These are phyloP conservation scores for Pachyseris speciosa DNA, from an alignment of 64 coral and sea anemone genomes.

Conservation along the genomic window DNA sequence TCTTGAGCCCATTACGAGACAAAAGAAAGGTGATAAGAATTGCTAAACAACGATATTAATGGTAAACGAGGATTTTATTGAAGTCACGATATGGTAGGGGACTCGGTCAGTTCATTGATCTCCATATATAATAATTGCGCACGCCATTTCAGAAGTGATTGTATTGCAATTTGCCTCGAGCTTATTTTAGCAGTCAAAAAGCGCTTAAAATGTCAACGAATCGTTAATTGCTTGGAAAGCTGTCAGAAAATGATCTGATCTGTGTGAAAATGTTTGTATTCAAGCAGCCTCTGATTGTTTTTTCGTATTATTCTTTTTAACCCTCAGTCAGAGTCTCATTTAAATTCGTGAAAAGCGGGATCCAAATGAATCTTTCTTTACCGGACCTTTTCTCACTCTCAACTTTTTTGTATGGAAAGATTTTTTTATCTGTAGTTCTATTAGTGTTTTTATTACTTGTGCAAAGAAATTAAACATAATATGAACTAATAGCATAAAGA, in stretches of 20 bases:
- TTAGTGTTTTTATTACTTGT: neutral
- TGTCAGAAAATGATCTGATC: neutral
- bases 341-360: neutral
- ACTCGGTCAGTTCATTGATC: neutral
- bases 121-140: neutral
- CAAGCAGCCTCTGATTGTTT: neutral
- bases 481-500: neutral
- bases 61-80: neutral
- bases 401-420: neutral
- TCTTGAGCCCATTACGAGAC: constrained; percentile 57
- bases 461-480: neutral
- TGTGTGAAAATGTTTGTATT: neutral
- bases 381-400: neutral
- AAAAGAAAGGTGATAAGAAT: constrained; percentile 13
- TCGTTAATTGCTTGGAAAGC: neutral
- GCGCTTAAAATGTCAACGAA: neutral
- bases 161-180: neutral
- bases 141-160: neutral
- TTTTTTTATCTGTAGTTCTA: neutral
- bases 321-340: neutral
- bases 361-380: too few species aligned
- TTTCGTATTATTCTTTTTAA: neutral
- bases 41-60: neutral
- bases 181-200: neutral
- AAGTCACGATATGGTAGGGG: constrained; percentile 62